Evolutionary conservation across 2,797 vertebrate species (phyloP).

Genomic region (Octomys mimax): DNA sequence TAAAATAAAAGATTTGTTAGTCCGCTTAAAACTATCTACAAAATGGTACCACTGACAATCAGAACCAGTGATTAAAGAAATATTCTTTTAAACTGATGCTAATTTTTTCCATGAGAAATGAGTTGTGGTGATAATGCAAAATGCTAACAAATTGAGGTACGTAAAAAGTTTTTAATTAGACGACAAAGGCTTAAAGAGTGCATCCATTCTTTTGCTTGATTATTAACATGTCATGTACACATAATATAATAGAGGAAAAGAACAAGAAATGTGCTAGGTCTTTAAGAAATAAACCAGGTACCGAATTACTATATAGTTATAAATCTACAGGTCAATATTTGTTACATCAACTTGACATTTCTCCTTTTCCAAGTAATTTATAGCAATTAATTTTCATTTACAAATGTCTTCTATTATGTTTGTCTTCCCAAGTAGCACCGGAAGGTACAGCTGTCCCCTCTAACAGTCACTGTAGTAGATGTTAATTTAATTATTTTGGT

Average conservation of each 20-base stretch:
- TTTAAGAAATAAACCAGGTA: slow-evolving; percentile 75
- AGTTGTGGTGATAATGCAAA: slow-evolving; percentile 82
- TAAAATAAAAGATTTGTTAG: slow-evolving; percentile 96
- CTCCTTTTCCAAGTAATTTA: slow-evolving; percentile 66
- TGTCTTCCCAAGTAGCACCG: not conserved
- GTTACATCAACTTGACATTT: slow-evolving; percentile 83
- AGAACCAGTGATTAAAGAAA: slow-evolving; percentile 96
- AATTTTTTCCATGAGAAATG: slow-evolving; percentile 87
- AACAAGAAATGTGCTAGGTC: slow-evolving; percentile 40
- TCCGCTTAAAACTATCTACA: slow-evolving; percentile 89
- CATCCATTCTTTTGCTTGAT: slow-evolving; percentile 37
- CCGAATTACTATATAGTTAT: slow-evolving; percentile 57
- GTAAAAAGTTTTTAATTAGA: slow-evolving; percentile 82
- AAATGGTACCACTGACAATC: slow-evolving; percentile 93
- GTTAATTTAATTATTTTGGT: slow-evolving; percentile 61
- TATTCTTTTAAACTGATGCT: slow-evolving; percentile 94
- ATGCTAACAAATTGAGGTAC: slow-evolving; percentile 76
- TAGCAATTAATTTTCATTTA: slow-evolving; percentile 68
- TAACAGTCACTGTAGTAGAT: slow-evolving; percentile 21
- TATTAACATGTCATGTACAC: slow-evolving; percentile 47
- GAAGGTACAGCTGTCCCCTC: not conserved
- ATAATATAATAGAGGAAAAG: slow-evolving; percentile 27
- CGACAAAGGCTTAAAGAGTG: slow-evolving; percentile 51
- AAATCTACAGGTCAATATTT: slow-evolving; percentile 84
- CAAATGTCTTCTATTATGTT: slow-evolving; percentile 29